Base-by-base conservation (phyloP, 1,140 invertebrate genomes). In the Liolophura sinensis region DNA sequence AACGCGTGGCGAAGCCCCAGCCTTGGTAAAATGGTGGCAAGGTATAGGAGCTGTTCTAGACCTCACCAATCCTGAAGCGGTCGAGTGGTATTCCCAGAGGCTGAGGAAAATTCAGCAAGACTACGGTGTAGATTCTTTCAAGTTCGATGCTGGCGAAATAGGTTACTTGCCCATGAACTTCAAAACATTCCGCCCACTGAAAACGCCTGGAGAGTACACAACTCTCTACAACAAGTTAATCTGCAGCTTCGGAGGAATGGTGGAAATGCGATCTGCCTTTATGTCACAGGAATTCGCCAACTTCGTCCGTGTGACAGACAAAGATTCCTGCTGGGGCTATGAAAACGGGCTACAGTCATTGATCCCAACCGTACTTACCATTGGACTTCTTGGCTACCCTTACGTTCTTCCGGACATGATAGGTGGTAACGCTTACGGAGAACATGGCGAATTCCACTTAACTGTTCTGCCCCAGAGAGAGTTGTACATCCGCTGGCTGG, bases 341-440 rank as follows among this genome's bases (percentile, higher is more conserved):
- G 87, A 91, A 68, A 93, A 94, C 81, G 94, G 93, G 0, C 84
- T 96, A 25, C 88, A 90, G 73, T 91, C 92, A 0, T 75, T 97
- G 11, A 89, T 97, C 50, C 92, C 93, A 0, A 92, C 92, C 3
- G 81, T 92, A 0, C 82, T 96, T 1, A 90, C 91, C n/a, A 92
- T 96, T 67, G 94, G 93, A 72, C 79, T 95, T 51, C 89, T 91
- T 71, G 94, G 94, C 7, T 96, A 96, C 82, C 88, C 90, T 0
- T 90, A 92, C 73, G 90, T 96, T 7, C 82, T 97, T 1, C 93
- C 94, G 0, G 94, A 96, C 78, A 94, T 96, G 91, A 91, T 98
- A 71, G 95, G 95, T 3, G 95, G 95, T 1, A 96, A 95, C 79
- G 92, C 89, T 0, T 78, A 87, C 84, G 51, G 25, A 22, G 65